Percentiles rank a stretch among this genome's conserved stretches.
Conservation (phyloP, 1,140 invertebrate genomes). For the Trinorchestia longiramus region DNA sequence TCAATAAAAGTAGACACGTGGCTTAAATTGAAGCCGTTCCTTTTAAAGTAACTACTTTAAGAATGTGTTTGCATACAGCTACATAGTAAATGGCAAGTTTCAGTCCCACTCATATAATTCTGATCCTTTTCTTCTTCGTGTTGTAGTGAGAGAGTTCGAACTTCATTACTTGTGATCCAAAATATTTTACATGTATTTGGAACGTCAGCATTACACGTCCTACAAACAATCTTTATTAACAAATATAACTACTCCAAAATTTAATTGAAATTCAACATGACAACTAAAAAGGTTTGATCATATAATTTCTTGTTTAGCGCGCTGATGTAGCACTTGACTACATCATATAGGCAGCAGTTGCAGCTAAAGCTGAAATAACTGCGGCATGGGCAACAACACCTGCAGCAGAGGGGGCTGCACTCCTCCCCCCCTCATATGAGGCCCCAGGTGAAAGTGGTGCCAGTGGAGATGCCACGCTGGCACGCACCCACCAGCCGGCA, state of each 20-base stretch:
- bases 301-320: background rate
- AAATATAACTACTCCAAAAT: background rate
- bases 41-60: background rate
- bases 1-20: background rate
- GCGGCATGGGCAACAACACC: background rate
- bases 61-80: background rate
- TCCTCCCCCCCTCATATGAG: no score
- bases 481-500: background rate
- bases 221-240: background rate
- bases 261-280: background rate
- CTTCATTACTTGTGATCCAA: background rate
- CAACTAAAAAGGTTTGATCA: background rate
- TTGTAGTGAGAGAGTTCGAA: background rate
- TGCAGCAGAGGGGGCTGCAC: background rate
- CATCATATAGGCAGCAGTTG: background rate
- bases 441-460: background rate
- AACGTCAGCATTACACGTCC: background rate
- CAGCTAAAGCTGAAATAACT: background rate
- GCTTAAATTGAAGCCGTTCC: background rate
- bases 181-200: background rate
- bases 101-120: background rate
- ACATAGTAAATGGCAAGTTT: background rate
- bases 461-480: background rate
- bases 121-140: background rate
- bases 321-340: background rate